These are phyloP conservation scores for Rhinichthys osculus DNA, from an alignment of 2,797 vertebrate species.

Conservation along the genomic window DNA sequence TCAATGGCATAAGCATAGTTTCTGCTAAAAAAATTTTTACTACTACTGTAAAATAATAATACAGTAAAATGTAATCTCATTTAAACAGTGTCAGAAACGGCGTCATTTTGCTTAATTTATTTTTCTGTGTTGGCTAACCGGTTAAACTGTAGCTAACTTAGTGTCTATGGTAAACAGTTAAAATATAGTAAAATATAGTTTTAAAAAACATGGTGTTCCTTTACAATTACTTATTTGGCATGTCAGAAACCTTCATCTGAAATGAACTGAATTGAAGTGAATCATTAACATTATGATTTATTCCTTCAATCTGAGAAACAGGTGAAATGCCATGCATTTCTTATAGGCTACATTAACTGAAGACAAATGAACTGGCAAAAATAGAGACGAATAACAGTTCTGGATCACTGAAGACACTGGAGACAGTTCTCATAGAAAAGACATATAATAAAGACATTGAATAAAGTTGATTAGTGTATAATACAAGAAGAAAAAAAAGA, in stretches of 20 bases:
- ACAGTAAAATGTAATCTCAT: neutral
- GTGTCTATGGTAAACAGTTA: neutral
- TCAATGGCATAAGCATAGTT: neutral
- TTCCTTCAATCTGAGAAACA: neutral
- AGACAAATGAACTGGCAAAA: neutral
- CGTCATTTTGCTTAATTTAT: neutral
- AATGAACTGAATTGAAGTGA: neutral
- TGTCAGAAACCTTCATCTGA: neutral
- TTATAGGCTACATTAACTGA: slow-evolving; percentile 6
- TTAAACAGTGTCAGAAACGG: neutral
- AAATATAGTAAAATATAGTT: neutral
- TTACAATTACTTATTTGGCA: neutral
- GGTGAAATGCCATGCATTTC: neutral
- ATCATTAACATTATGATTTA: slow-evolving; percentile 7
- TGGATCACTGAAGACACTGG: neutral
- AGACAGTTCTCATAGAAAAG: neutral
- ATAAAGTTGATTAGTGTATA: neutral
- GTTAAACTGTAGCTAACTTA: neutral
- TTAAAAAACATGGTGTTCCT: neutral
- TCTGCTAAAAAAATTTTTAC: too few relatives aligned
- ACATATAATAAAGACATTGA: neutral
- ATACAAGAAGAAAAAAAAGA: neutral
- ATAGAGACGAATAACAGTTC: neutral
- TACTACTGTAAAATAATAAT: neutral
- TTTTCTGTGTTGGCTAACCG: neutral